Percentiles rank a stretch among this genome's conserved stretches.
These are phyloP conservation scores for Neoaliturus tenellus DNA, from an alignment of 2,888 invertebrate genomes.

Conservation along the genomic window DNA sequence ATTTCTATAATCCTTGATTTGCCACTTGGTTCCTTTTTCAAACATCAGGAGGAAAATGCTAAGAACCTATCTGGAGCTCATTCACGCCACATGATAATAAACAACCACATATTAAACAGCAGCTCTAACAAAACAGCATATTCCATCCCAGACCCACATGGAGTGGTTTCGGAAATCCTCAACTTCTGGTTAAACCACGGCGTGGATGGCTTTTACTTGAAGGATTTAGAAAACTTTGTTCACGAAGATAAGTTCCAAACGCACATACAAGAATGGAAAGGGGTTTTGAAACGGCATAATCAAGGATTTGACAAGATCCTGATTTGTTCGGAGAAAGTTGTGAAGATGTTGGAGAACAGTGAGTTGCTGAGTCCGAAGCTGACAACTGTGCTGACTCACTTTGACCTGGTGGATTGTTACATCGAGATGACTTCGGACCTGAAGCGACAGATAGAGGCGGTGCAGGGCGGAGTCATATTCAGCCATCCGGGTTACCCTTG, in stretches of 20 bases:
- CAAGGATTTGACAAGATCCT: conserved; percentile 79
- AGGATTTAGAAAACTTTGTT: conserved; percentile 82
- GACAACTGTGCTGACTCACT: conserved; percentile 75
- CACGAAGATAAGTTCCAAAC: conserved; percentile 77
- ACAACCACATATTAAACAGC: conserved; percentile 63
- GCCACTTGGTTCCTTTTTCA: conserved; percentile 73
- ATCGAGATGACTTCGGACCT: conserved; percentile 75
- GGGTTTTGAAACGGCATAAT: conserved; percentile 70
- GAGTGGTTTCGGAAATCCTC: conserved; percentile 44
- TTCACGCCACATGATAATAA: conserved; percentile 60
- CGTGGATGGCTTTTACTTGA: conserved; percentile 93
- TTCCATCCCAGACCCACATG: conserved; percentile 72
- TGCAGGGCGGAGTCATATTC: conserved; percentile 78
- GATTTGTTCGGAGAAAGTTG: conserved; percentile 79
- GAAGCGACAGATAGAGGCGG: conserved; percentile 74
- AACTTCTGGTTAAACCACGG: conserved; percentile 83
- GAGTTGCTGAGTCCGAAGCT: conserved; percentile 71
- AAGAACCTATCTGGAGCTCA: neutral
- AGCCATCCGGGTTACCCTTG: conserved; percentile 81
- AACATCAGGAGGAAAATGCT: conserved; percentile 46
- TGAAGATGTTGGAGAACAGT: conserved; percentile 73
- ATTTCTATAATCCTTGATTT: conserved; percentile 89
- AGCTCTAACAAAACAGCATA: conserved; percentile 56
- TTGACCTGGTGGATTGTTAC: conserved; percentile 84
- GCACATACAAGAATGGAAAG: conserved; percentile 82